A percentile compares a stretch with the other conserved stretches of the same genome.
Conservation (phyloP, 2,113 vertebrate species). For the Toxotes chatareus region DNA sequence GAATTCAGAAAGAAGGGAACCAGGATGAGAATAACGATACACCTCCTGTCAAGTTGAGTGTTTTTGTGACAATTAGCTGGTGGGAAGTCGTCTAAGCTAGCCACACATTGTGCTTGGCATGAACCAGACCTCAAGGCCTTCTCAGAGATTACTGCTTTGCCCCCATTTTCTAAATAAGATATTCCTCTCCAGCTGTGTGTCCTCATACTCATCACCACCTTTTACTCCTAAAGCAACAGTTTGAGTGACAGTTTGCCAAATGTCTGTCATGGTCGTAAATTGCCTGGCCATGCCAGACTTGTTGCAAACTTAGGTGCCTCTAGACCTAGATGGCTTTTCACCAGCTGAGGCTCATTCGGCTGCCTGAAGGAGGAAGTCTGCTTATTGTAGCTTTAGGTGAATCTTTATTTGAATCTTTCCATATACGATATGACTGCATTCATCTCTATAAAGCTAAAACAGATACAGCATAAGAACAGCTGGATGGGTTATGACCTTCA, state of each 20-base stretch:
- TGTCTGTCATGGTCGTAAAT: slow-evolving; percentile 7
- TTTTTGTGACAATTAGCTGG: not conserved
- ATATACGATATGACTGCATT: too few species aligned
- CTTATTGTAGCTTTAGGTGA: not conserved
- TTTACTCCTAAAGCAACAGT: not conserved
- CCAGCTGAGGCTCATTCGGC: not conserved
- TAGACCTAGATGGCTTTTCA: not conserved
- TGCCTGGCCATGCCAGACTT: not conserved
- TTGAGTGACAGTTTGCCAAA: not conserved
- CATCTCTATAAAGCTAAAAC: too few species aligned
- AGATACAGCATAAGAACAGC: too few species aligned
- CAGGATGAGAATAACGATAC: not conserved
- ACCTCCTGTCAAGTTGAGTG: not conserved
- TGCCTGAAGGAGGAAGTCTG: not conserved
- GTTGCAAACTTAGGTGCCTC: not conserved
- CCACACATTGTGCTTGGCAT: not conserved
- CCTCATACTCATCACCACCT: not conserved
- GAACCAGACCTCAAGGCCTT: not conserved
- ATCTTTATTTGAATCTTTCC: too few species aligned
- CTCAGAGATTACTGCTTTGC: not conserved
- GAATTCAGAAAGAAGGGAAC: not conserved
- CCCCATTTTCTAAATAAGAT: not conserved
- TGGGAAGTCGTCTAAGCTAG: not conserved
- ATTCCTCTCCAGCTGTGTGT: not conserved
- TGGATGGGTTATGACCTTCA: not conserved